Base-by-base conservation (phyloP, 1,140 invertebrate genomes). In the Ditylenchus dipsaci region DNA sequence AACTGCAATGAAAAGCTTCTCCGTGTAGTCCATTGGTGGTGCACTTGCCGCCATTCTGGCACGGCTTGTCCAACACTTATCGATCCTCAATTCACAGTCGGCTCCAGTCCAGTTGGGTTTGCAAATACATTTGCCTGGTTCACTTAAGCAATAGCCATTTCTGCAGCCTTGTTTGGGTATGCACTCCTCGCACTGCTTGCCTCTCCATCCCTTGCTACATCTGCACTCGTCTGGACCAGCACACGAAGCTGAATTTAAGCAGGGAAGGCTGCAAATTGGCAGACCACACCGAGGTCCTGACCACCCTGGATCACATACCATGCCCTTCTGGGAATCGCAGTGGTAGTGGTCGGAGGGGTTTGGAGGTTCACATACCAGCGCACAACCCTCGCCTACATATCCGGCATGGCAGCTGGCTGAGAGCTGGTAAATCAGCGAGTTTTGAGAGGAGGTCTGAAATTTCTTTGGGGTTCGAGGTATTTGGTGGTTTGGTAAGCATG, bases 51-150 rank as follows among this genome's bases (percentile, higher is more conserved):
- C 68, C 68, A 42, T 69, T 69, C 30, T 47, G 27, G 26, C 68
- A 69, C 0, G 68, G 68, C 17, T 47, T 53, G 17, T 69, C 60
- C 27, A 69, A 26, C 68, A 69, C 45, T 69, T 69, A 38, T 71
- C 63, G 42, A 61, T 33, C 23, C 59, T 49, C 21, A 64, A 17
- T 23, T 69, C 65, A 57, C 69, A 71, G 13, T 68, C 33, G 1
- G 43, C 29, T 1, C 69, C 69, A 21, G 49, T 58, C 65, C 65
- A 71, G 38, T 71, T 71, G 8, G 65, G 33, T 3, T 67, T 59
- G 23, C 69, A 71, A 26, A 67, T 15, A 57, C 69, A 71, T 45
- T 27, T 62, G 33, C 69, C 69, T 19, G 58, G 69, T 21, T 68
- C 49, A 19, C 43, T 49, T 5, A 63, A 58, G 38, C 69, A 71